Conservation (phyloP, 2,888 invertebrate species). For the Falcaria lacertinaria region DNA sequence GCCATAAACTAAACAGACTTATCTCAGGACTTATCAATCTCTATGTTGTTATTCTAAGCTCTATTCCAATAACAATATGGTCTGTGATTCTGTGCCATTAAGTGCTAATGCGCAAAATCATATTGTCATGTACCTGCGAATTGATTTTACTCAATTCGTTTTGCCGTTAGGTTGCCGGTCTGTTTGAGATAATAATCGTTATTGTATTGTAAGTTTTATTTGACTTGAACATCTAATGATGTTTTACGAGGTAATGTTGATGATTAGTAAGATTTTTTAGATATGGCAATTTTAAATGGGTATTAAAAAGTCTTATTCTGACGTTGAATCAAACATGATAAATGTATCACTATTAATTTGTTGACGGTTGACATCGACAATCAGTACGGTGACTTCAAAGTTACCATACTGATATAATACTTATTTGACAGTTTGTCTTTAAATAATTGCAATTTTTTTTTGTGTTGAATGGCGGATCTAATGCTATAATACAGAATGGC, state of each 20-base stretch:
- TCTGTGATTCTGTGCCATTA: background rate
- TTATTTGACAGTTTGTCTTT: no score
- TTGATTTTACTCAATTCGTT: background rate
- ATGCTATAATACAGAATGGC: background rate
- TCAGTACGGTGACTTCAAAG: no score
- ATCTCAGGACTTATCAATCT: background rate
- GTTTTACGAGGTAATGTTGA: no score
- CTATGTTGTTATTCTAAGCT: background rate
- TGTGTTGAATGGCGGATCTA: no score
- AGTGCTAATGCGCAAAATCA: background rate
- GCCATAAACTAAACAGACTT: slow-evolving; percentile 21
- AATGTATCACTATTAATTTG: no score
- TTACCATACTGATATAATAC: no score
- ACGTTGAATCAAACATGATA: no score
- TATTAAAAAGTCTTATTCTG: no score
- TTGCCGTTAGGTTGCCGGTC: background rate
- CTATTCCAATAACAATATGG: background rate
- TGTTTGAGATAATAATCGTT: background rate
- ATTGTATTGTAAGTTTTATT: background rate
- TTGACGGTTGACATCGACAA: no score
- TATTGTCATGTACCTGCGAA: background rate
- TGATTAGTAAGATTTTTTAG: no score
- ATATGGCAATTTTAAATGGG: no score
- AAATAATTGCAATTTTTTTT: no score
- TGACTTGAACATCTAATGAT: background rate